Conservation (phyloP, 2,797 vertebrate genomes). For the Buceros bicornis region DNA sequence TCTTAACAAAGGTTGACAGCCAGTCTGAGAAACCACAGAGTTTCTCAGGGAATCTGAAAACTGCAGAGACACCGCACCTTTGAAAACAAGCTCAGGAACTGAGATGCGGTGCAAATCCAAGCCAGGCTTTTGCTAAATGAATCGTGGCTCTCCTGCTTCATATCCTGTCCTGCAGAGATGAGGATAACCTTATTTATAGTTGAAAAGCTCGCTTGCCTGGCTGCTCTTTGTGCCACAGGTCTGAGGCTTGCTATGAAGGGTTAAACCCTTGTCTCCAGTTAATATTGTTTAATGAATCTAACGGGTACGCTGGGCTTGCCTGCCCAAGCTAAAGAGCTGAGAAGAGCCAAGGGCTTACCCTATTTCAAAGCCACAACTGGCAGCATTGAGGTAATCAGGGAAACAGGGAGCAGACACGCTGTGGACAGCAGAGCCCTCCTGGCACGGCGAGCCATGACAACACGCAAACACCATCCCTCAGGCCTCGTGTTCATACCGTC, state of each 20-base stretch:
- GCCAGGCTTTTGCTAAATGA: neutral
- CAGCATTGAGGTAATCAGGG: neutral
- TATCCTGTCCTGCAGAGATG: neutral
- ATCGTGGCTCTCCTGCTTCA: neutral
- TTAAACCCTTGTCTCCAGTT: neutral
- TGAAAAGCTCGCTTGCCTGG: neutral
- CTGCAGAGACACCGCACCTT: neutral
- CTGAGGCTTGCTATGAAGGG: neutral
- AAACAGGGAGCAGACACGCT: neutral
- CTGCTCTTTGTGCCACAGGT: neutral
- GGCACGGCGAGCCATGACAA: rapidly evolving
- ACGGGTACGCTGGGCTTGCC: neutral
- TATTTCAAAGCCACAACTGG: neutral
- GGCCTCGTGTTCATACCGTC: neutral
- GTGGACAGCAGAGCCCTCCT: neutral
- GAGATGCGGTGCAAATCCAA: neutral
- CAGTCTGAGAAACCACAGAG: neutral
- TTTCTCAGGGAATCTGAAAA: neutral
- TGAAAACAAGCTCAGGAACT: neutral
- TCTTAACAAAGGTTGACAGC: neutral
- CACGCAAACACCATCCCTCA: rapidly evolving
- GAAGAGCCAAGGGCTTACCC: neutral
- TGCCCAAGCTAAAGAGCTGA: neutral
- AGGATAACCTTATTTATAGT: neutral
- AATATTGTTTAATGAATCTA: neutral